Evolutionary conservation across 2,888 invertebrate genomes (phyloP).

Genomic region (Oligia fasciuncula): DNA sequence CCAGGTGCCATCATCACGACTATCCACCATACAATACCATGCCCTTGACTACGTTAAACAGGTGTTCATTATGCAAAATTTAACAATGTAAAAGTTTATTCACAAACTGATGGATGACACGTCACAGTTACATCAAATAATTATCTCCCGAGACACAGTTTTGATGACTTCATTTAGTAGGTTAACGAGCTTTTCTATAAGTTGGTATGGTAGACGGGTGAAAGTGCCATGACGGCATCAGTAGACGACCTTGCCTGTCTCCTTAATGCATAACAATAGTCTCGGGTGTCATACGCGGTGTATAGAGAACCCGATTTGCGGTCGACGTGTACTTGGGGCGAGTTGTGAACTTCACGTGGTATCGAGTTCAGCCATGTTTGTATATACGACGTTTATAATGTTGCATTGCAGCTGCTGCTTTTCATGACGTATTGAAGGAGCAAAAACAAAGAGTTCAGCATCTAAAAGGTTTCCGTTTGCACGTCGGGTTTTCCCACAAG

Average conservation of each 20-base stretch:
- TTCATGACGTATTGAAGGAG: slow-evolving; percentile 6
- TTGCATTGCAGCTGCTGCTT: slow-evolving; percentile 21
- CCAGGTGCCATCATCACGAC: slow-evolving; percentile 75
- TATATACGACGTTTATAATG: slow-evolving; percentile 18
- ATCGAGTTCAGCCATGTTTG: slow-evolving; percentile 41
- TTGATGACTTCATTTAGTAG: slow-evolving; percentile 50
- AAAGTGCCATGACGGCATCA: slow-evolving; percentile 80
- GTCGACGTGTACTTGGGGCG: slow-evolving; percentile 57
- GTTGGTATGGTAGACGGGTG: slow-evolving; percentile 73
- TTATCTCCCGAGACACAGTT: slow-evolving; percentile 26
- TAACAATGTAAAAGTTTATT: slow-evolving; percentile 37
- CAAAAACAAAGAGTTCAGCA: not conserved
- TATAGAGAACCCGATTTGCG: slow-evolving; percentile 56
- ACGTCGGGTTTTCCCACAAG: not conserved
- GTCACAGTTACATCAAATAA: slow-evolving; percentile 33
- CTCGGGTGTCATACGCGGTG: slow-evolving; percentile 63
- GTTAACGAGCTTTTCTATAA: slow-evolving; percentile 56
- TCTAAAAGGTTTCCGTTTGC: not conserved
- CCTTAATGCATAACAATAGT: slow-evolving; percentile 69
- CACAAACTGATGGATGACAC: slow-evolving; percentile 28
- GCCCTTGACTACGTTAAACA: slow-evolving; percentile 74
- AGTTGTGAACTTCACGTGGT: slow-evolving; percentile 53
- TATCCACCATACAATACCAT: slow-evolving; percentile 71
- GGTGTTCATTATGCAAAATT: slow-evolving; percentile 61
- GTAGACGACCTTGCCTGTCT: slow-evolving; percentile 81